phyloP scores from a whole-genome alignment of 2,113 vertebrate genomes.

The Myotis lucifugus region DNA sequence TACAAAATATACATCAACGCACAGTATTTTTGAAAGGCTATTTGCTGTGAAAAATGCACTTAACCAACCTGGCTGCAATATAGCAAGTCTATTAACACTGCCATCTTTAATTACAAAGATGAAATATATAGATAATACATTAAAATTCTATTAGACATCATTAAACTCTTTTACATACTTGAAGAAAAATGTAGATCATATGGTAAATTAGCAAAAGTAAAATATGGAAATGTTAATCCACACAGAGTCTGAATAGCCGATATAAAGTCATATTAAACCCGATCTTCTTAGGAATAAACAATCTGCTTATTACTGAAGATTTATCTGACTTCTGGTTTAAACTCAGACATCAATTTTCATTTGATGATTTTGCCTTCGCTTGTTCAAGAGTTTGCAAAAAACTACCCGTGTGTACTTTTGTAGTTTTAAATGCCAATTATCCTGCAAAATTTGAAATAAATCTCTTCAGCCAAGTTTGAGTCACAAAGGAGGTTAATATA shows the following conservation, averaged over 20 bases:
- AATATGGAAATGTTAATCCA: conserved; percentile 22
- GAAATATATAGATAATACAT: conserved; percentile 44
- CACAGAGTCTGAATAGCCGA: neutral
- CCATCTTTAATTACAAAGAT: conserved; percentile 50
- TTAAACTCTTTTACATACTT: conserved; percentile 19
- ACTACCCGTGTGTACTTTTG: conserved; percentile 2
- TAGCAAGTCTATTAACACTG: conserved; percentile 50
- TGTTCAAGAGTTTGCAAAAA: conserved; percentile 43
- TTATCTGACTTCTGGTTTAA: conserved; percentile 58
- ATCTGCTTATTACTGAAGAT: conserved; percentile 35
- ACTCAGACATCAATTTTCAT: conserved; percentile 39
- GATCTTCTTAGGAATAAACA: conserved; percentile 35
- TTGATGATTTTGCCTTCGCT: conserved; percentile 39
- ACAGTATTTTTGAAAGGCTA: conserved; percentile 49
- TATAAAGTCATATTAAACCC: conserved; percentile 3
- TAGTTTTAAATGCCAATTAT: conserved; percentile 66
- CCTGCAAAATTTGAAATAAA: conserved; percentile 71
- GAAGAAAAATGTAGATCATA: conserved; percentile 41
- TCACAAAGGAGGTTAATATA: conserved; percentile 66
- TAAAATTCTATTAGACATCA: conserved; percentile 30
- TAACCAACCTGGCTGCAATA: conserved; percentile 8
- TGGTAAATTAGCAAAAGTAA: conserved; percentile 40
- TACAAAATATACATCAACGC: neutral
- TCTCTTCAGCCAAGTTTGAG: conserved; percentile 62
- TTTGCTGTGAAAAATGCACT: conserved; percentile 37